phyloP scores from a whole-genome alignment of 1,140 invertebrate genomes.

The Heliconius melpomene region DNA sequence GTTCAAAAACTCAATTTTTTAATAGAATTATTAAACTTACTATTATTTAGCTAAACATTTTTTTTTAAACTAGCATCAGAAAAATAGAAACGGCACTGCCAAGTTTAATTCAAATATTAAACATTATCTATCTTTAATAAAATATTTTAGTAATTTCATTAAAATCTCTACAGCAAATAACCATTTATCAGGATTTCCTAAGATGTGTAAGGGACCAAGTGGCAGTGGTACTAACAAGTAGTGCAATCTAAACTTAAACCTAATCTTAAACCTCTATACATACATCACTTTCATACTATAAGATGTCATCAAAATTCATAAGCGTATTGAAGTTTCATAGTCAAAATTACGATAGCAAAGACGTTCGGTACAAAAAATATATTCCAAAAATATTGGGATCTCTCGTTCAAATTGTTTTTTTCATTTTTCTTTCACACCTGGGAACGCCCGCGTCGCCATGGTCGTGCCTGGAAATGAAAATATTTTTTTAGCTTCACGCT shows the following conservation, averaged over 20 bases:
- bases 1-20: too few relatives aligned
- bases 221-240: conserved; percentile 31
- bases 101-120: background rate
- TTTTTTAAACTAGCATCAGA: background rate
- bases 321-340: conserved; percentile 50
- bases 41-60: too few relatives aligned
- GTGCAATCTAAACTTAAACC: conserved; percentile 17
- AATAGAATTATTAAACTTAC: too few relatives aligned
- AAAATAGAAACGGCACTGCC: background rate
- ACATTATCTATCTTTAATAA: background rate
- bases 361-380: conserved; percentile 47
- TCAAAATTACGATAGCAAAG: conserved; percentile 44
- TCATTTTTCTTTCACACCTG: conserved; percentile 49
- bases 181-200: background rate
- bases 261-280: background rate
- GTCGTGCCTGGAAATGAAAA: conserved; percentile 57
- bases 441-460: conserved; percentile 61
- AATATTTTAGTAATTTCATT: background rate
- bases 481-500: background rate
- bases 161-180: background rate
- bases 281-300: conserved; percentile 2
- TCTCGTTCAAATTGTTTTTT: conserved; percentile 36
- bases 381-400: conserved; percentile 72
- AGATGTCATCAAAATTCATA: conserved; percentile 45
- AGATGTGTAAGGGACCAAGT: conserved; percentile 17